Evolutionary conservation across 2,797 vertebrate genomes (phyloP).

Genomic region (Brachyalestes nurse): DNA sequence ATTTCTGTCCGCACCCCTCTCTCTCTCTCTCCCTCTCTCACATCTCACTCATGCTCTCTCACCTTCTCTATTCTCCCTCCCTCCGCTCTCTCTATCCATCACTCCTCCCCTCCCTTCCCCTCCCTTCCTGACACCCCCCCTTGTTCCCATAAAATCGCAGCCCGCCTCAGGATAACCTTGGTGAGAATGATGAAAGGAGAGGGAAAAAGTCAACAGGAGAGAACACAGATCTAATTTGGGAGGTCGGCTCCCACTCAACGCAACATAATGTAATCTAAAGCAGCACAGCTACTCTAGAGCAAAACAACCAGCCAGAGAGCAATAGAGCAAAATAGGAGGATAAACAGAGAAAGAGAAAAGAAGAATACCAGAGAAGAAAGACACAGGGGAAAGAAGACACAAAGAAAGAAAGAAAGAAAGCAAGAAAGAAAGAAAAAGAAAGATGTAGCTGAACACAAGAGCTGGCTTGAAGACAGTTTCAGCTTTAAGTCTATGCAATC

Average conservation of each 20-base stretch:
- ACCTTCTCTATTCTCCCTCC: constrained; percentile 8
- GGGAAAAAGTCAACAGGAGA: constrained; percentile 71
- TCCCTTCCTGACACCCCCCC: constrained; percentile 61
- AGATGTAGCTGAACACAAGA: neutral
- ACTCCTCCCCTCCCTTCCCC: neutral
- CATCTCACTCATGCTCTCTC: constrained; percentile 1
- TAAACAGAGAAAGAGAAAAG: neutral
- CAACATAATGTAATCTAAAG: constrained; percentile 53
- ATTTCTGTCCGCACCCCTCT: constrained; percentile 60
- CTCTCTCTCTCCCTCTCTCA: constrained; percentile 2
- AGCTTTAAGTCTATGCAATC: no score
- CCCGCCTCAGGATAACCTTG: constrained; percentile 77
- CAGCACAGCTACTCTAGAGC: constrained; percentile 32
- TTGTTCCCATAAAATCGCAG: constrained; percentile 71
- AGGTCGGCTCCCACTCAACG: constrained; percentile 64
- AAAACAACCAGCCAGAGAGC: constrained; percentile 25
- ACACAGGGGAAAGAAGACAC: neutral
- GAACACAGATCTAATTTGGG: constrained; percentile 69
- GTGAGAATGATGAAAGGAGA: constrained; percentile 76
- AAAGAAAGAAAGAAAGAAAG: neutral
- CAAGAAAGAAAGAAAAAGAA: neutral
- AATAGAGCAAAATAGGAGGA: neutral
- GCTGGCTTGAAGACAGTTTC: no score
- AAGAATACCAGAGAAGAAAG: neutral
- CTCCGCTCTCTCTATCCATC: constrained; percentile 7